A percentile compares a stretch with the other conserved stretches of the same genome.
Conservation (phyloP, 2,113 vertebrate species). For the Cathartes aura region DNA sequence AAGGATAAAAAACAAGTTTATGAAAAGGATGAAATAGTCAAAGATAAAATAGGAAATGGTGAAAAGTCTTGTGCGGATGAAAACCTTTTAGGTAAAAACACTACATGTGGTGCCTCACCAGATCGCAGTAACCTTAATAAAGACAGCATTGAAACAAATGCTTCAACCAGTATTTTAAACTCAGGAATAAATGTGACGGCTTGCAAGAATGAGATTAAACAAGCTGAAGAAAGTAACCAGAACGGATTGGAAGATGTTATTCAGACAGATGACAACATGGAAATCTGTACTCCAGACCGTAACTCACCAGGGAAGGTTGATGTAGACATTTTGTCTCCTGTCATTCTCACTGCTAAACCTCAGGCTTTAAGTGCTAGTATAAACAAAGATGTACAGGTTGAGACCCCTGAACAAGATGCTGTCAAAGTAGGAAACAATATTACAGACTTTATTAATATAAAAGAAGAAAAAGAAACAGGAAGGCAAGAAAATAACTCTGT, state of each 20-base stretch:
- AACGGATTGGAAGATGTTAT: conserved; percentile 60
- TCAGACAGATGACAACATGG: conserved; percentile 86
- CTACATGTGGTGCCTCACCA: neutral
- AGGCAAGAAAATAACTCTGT: conserved; percentile 5
- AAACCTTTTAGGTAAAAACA: neutral
- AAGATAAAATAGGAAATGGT: neutral
- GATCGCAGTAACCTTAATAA: conserved; percentile 13
- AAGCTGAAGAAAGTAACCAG: conserved; percentile 28
- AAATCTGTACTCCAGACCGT: conserved; percentile 88
- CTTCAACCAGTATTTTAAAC: conserved; percentile 20
- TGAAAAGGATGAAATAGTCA: conserved; percentile 18
- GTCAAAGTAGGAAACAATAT: neutral
- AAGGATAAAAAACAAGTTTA: conserved; percentile 27
- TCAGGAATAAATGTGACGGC: conserved; percentile 29
- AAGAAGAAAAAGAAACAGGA: neutral
- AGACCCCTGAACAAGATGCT: conserved; percentile 4
- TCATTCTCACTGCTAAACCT: neutral
- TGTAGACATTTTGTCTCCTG: conserved; percentile 57
- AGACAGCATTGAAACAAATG: conserved; percentile 4
- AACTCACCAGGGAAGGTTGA: conserved; percentile 68
- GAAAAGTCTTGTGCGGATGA: neutral
- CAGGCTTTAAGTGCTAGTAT: neutral
- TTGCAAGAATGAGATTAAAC: conserved; percentile 46
- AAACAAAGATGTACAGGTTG: conserved; percentile 1
- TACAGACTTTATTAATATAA: neutral